Percentiles rank a stretch among this genome's conserved stretches.
Conservation (phyloP, 2,113 vertebrate genomes). For the Cyanoramphus novaezelandiae region DNA sequence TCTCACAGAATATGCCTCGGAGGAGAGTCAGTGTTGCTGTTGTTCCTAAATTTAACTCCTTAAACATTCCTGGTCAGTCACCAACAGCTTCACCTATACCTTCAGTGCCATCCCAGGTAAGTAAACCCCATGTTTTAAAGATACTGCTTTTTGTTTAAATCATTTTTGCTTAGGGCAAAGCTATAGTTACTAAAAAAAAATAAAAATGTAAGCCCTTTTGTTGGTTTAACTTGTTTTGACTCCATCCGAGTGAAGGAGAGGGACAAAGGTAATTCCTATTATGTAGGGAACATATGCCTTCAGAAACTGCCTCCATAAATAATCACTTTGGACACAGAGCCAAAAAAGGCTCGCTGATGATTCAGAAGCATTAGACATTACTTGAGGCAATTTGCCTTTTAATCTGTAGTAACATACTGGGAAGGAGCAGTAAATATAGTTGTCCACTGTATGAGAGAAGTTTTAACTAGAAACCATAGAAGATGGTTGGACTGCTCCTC, state of each 20-base stretch:
- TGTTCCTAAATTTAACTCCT: conserved; percentile 95
- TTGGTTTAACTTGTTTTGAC: neutral
- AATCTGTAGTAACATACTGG: neutral
- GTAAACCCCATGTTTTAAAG: conserved; percentile 18
- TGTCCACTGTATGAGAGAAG: neutral
- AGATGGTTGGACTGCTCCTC: neutral
- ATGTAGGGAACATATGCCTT: neutral
- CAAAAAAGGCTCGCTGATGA: neutral
- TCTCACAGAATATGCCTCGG: conserved; percentile 87
- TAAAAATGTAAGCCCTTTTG: neutral
- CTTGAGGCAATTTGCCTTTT: neutral
- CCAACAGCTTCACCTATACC: conserved; percentile 68
- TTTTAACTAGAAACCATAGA: neutral
- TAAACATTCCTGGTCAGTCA: conserved; percentile 89
- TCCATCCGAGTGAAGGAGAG: neutral
- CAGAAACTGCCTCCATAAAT: neutral
- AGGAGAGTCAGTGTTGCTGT: conserved; percentile 96
- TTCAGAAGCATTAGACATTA: neutral
- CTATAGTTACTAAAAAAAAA: neutral
- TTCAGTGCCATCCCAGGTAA: conserved; percentile 86
- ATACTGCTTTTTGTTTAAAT: neutral
- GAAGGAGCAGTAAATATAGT: neutral
- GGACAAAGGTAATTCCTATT: neutral
- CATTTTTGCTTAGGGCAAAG: neutral
- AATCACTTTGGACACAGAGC: neutral